Percentiles rank a stretch among this genome's conserved stretches.
phyloP scores from a whole-genome alignment of 2,113 vertebrate species.

The Ariopsis seemanni region DNA sequence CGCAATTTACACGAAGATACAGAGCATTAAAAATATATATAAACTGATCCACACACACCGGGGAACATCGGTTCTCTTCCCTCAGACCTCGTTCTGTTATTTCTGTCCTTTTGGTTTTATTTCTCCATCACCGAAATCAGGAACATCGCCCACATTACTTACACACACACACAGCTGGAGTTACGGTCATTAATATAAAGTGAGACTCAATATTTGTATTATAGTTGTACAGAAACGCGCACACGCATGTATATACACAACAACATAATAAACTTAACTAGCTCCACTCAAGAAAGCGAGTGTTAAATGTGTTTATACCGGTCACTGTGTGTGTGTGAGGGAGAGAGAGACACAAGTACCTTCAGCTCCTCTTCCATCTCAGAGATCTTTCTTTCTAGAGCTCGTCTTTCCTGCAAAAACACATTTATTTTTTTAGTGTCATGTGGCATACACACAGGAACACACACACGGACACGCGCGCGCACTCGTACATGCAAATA shows the following conservation, averaged over 20 bases:
- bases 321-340: neutral
- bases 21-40: neutral
- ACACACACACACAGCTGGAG: neutral
- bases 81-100: neutral
- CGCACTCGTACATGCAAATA: slow-evolving; percentile 7
- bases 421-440: neutral
- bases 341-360: slow-evolving; percentile 64
- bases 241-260: neutral
- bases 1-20: neutral
- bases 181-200: neutral
- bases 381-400: slow-evolving; percentile 99
- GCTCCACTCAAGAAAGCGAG: neutral
- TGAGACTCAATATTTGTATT: too few species aligned
- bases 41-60: neutral
- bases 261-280: neutral
- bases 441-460: neutral
- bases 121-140: neutral
- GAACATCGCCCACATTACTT: neutral
- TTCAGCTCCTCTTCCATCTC: slow-evolving; percentile 99
- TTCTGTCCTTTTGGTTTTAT: neutral
- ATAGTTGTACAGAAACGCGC: neutral
- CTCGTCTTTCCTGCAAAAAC: slow-evolving; percentile 90
- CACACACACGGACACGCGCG: too few species aligned
- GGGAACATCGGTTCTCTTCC: neutral
- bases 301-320: neutral